These are phyloP conservation scores for Desoria tigrina DNA, from an alignment of 2,888 invertebrate species.

Conservation along the genomic window DNA sequence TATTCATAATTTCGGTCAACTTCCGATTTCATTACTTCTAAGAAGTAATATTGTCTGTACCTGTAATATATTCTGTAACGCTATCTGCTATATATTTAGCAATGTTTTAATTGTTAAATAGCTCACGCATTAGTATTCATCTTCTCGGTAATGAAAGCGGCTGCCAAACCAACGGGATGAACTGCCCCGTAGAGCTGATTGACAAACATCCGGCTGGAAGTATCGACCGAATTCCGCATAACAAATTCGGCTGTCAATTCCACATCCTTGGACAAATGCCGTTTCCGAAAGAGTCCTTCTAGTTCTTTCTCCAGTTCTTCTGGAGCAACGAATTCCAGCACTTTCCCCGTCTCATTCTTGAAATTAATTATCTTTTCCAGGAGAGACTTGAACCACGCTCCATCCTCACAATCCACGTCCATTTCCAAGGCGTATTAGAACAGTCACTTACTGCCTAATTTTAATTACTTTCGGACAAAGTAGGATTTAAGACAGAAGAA, in stretches of 20 bases:
- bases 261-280: constrained; percentile 21
- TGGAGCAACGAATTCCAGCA: constrained; percentile 48
- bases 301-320: constrained; percentile 43
- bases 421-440: too few species aligned
- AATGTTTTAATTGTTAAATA: constrained; percentile 8
- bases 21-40: too few species aligned
- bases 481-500: too few species aligned
- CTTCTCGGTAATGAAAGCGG: constrained; percentile 75
- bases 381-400: too few species aligned
- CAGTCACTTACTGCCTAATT: too few species aligned
- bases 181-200: constrained; percentile 77
- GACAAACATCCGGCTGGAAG: constrained; percentile 72
- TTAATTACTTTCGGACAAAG: too few species aligned
- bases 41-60: too few species aligned
- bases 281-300: constrained; percentile 7
- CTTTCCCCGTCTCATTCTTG: constrained; percentile 23
- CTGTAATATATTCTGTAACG: too few species aligned
- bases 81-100: too few species aligned
- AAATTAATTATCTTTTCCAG: constrained; percentile 36
- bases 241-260: constrained; percentile 42
- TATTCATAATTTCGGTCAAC: too few species aligned
- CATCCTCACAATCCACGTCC: background rate
- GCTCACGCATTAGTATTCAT: constrained; percentile 78
- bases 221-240: constrained; percentile 68
- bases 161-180: constrained; percentile 73